Percentiles rank a stretch among this genome's conserved stretches.
Conservation (phyloP, 2,797 vertebrate genomes). For the Sarcophilus harrisii region DNA sequence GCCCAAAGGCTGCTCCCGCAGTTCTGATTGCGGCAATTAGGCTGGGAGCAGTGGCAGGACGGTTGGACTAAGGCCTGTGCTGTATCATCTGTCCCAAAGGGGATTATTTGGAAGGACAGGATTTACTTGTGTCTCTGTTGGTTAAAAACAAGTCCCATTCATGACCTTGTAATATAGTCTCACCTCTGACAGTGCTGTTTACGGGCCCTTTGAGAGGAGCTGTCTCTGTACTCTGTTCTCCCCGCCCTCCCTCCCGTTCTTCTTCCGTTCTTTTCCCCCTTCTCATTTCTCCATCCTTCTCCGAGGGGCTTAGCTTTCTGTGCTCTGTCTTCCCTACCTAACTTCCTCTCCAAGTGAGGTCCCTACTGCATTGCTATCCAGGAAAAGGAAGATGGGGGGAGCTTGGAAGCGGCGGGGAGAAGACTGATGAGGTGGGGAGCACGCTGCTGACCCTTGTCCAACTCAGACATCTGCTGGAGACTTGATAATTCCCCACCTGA, state of each 20-base stretch:
- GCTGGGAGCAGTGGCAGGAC: neutral
- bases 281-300: neutral
- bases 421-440: neutral
- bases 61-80: neutral
- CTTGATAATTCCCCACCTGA: conserved; percentile 73
- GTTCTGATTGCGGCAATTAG: neutral
- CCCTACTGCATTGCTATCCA: neutral
- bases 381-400: neutral
- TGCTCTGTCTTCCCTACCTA: neutral
- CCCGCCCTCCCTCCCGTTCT: neutral
- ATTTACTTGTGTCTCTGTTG: neutral
- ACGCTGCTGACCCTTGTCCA: neutral
- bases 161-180: neutral
- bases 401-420: neutral
- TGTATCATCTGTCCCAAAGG: neutral
- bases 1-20: too few relatives aligned
- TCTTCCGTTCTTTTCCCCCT: neutral
- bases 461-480: conserved; percentile 58
- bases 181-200: neutral
- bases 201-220: neutral
- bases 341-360: neutral
- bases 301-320: neutral
- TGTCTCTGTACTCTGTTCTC: neutral
- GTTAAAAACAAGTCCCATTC: neutral
- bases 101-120: neutral